A percentile compares a stretch with the other conserved stretches of the same genome.
These are phyloP conservation scores for Gasterosteus nipponicus DNA, from an alignment of 2,113 vertebrate species.

Conservation along the genomic window DNA sequence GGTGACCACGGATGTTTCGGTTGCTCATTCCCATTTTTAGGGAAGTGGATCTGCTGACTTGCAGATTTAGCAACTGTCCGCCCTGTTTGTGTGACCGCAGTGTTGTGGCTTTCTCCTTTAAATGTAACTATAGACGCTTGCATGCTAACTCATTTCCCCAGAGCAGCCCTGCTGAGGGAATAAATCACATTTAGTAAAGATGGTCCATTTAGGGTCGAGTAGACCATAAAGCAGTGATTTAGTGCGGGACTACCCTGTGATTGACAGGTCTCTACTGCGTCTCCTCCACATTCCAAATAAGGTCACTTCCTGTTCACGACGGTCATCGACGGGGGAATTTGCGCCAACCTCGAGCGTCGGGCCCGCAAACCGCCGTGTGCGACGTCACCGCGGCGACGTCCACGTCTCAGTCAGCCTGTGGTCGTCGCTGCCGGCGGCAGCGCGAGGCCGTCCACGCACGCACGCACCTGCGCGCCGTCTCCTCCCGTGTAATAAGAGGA, in stretches of 20 bases:
- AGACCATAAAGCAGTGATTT: background rate
- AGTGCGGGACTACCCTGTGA: background rate
- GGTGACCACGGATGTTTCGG: conserved; percentile 36
- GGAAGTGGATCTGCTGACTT: conserved; percentile 72
- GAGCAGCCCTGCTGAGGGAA: conserved; percentile 1
- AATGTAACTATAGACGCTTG: conserved; percentile 16
- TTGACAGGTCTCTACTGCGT: background rate
- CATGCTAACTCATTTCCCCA: conserved; percentile 20
- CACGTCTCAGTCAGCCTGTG: background rate
- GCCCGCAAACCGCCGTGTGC: background rate
- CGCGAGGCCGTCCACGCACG: too few relatives aligned
- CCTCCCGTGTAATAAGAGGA: conserved; percentile 69
- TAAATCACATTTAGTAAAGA: background rate
- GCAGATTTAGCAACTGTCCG: conserved; percentile 43
- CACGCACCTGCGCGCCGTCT: conserved; percentile 22
- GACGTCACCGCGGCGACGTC: background rate
- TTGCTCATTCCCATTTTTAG: conserved; percentile 37
- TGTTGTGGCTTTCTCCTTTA: conserved; percentile 40
- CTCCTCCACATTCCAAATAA: background rate
- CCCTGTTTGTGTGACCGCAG: conserved; percentile 44
- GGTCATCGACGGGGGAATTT: background rate
- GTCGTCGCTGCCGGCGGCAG: too few relatives aligned
- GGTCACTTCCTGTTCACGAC: background rate
- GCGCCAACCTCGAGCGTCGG: background rate
- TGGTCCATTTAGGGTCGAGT: background rate